phyloP scores from a whole-genome alignment of 1,140 invertebrate species.

The Gryllus bimaculatus region DNA sequence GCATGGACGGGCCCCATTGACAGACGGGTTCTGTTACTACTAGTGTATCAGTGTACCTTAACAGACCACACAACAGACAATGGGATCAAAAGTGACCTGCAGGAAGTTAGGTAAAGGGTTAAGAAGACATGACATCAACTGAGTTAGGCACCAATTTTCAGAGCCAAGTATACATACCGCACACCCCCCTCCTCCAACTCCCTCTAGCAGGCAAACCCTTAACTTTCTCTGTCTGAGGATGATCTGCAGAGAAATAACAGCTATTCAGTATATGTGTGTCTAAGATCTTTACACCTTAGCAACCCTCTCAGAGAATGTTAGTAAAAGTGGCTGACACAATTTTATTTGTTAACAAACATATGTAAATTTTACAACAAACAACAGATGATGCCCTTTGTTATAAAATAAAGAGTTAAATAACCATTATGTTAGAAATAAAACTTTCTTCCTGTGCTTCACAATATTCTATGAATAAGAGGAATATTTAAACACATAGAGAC shows the following conservation, averaged over 20 bases:
- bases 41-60: neutral
- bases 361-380: no score
- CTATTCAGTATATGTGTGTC: neutral
- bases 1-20: neutral
- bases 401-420: no score
- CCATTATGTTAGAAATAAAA: no score
- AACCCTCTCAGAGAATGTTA: neutral
- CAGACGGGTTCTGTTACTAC: neutral
- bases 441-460: no score
- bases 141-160: neutral
- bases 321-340: no score
- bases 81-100: neutral
- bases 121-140: neutral
- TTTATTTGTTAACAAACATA: no score
- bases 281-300: neutral
- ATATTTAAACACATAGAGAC: no score
- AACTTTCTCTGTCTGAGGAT: slow-evolving; percentile 4
- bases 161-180: neutral
- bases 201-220: slow-evolving; percentile 2
- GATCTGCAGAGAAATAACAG: slow-evolving; percentile 4
- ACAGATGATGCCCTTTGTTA: no score
- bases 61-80: neutral
- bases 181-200: slow-evolving; percentile 2
- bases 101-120: neutral
- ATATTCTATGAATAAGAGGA: no score